Percentiles rank a stretch among this genome's conserved stretches.
Conservation (phyloP, 2,888 invertebrate genomes). For the Colostygia pectinataria region DNA sequence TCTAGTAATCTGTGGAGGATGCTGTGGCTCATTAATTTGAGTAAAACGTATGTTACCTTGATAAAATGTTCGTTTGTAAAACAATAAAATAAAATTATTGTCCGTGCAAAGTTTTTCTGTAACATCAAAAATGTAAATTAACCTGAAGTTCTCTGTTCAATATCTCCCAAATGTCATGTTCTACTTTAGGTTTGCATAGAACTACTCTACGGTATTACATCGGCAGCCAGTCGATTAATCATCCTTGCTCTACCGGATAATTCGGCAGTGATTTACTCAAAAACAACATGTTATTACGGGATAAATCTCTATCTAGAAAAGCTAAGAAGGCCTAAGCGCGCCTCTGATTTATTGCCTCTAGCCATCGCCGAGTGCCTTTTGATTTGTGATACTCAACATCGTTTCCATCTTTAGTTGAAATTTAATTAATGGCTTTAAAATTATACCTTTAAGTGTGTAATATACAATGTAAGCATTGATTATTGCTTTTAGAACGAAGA, state of each 20-base stretch:
- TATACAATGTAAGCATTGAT: slow-evolving; percentile 69
- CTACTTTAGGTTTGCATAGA: background rate
- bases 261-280: slow-evolving; percentile 82
- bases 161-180: background rate
- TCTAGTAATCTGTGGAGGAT: too few species aligned
- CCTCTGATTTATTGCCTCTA: slow-evolving; percentile 73
- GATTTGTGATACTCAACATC: slow-evolving; percentile 75
- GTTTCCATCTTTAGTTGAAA: slow-evolving; percentile 79
- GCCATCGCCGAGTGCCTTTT: slow-evolving; percentile 70
- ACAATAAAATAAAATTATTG: too few species aligned
- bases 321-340: slow-evolving; percentile 82
- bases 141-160: too few species aligned
- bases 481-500: slow-evolving; percentile 68
- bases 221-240: slow-evolving; percentile 77
- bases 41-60: too few species aligned
- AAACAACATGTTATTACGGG: slow-evolving; percentile 81
- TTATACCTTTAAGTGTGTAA: slow-evolving; percentile 72
- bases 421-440: slow-evolving; percentile 78
- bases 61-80: too few species aligned
- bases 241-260: slow-evolving; percentile 81
- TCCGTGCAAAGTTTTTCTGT: too few species aligned
- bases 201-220: slow-evolving; percentile 59
- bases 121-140: too few species aligned
- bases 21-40: too few species aligned
- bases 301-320: slow-evolving; percentile 84